Percentiles rank a stretch among this genome's conserved stretches.
phyloP scores from a whole-genome alignment of 37 sponge, comb jelly and placozoan species.

The Amphimedon queenslandica region DNA sequence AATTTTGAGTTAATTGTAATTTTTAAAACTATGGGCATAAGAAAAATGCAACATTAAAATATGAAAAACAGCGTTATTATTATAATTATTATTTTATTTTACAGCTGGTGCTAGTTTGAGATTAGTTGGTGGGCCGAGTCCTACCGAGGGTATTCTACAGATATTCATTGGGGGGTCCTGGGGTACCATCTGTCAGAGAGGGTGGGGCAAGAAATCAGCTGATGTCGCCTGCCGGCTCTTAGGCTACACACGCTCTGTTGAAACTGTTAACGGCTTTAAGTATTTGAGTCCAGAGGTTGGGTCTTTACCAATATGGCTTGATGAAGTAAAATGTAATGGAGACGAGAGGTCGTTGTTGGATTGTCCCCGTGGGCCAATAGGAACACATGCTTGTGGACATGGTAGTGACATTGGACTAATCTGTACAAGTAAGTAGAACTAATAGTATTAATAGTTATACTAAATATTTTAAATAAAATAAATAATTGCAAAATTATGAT shows the following conservation, averaged over 20 bases:
- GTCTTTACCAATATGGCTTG: constrained; percentile 21
- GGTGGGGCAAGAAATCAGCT: background rate
- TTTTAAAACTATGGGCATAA: no score
- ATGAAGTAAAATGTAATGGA: constrained; percentile 20
- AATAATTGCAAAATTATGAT: no score
- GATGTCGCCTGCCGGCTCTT: constrained; percentile 9
- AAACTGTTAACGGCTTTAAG: background rate
- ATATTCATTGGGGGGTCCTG: background rate
- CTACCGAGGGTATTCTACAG: background rate
- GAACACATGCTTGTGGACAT: background rate
- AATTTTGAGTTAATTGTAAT: no score
- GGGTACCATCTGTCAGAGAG: constrained; percentile 4
- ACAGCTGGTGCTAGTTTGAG: constrained; percentile 7
- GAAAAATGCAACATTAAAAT: no score
- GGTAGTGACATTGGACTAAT: background rate
- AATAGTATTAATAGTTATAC: no score
- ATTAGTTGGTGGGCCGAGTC: background rate
- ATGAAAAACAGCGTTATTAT: no score
- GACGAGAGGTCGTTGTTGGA: constrained; percentile 16
- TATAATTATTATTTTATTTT: no score
- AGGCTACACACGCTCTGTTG: background rate
- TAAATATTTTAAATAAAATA: no score
- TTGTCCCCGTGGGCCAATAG: constrained; percentile 3
- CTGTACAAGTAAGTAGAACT: constrained; percentile 10
- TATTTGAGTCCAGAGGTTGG: background rate